phyloP scores from a whole-genome alignment of 2,113 vertebrate species.

The Murina feae region DNA sequence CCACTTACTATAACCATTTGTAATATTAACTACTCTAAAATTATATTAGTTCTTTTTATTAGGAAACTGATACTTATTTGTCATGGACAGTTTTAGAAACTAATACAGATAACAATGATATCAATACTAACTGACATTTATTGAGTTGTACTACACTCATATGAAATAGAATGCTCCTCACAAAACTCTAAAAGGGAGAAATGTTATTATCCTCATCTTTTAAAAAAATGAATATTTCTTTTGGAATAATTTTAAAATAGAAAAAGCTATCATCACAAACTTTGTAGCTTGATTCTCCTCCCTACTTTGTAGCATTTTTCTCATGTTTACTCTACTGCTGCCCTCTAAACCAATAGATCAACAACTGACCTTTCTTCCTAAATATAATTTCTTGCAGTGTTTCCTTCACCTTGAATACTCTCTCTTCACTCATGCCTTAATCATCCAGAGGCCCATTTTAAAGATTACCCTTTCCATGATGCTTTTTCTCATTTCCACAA shows the following conservation, averaged over 20 bases:
- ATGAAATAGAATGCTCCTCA: neutral
- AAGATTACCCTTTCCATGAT: neutral
- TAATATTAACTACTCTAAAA: neutral
- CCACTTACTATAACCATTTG: neutral
- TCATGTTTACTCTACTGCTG: neutral
- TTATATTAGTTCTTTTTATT: neutral
- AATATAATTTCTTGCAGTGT: neutral
- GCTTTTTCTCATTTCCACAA: neutral
- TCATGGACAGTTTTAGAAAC: neutral
- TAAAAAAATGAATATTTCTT: neutral
- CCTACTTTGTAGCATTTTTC: neutral
- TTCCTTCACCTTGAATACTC: neutral
- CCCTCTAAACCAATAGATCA: neutral
- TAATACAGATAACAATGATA: neutral
- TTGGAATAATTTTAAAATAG: neutral
- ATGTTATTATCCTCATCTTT: neutral
- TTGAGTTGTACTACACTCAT: neutral
- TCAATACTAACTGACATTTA: neutral
- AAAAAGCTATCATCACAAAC: neutral
- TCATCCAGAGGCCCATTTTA: neutral
- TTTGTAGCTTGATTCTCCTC: neutral
- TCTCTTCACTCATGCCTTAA: neutral
- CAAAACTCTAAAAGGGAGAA: neutral
- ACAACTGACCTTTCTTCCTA: neutral
- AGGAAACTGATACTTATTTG: neutral